Percentiles rank a stretch among this genome's conserved stretches.
Evolutionary conservation across 2,797 vertebrate genomes (phyloP).

Genomic region (Gobio occitaniae): DNA sequence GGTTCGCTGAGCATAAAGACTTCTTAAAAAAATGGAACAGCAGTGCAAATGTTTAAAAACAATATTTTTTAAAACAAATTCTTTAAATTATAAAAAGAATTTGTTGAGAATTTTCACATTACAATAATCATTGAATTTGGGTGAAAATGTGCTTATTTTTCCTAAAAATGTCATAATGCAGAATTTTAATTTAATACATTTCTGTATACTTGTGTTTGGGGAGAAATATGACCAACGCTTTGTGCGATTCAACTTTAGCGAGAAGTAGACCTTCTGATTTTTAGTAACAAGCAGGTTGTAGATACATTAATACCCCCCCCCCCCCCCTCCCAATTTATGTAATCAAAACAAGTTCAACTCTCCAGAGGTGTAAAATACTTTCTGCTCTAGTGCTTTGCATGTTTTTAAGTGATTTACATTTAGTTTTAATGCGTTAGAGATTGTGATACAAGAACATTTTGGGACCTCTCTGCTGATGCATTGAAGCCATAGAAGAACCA

Average conservation of each 20-base stretch:
- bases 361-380: background rate
- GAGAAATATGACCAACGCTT: background rate
- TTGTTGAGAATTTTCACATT: background rate
- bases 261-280: background rate
- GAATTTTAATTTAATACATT: background rate
- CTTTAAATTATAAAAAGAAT: background rate
- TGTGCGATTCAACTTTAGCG: background rate
- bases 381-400: slow-evolving; percentile 7
- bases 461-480: background rate
- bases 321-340: background rate
- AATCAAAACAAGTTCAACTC: background rate
- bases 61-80: background rate
- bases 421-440: background rate
- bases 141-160: background rate
- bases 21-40: background rate
- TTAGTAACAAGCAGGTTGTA: background rate
- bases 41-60: background rate
- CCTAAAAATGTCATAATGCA: background rate
- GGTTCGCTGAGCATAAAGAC: background rate
- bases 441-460: background rate
- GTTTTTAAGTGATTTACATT: background rate
- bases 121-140: background rate
- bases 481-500: background rate
- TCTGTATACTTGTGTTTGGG: background rate
- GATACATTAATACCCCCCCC: background rate